phyloP scores from a whole-genome alignment of 2,113 vertebrate genomes.

The Carassius auratus region DNA sequence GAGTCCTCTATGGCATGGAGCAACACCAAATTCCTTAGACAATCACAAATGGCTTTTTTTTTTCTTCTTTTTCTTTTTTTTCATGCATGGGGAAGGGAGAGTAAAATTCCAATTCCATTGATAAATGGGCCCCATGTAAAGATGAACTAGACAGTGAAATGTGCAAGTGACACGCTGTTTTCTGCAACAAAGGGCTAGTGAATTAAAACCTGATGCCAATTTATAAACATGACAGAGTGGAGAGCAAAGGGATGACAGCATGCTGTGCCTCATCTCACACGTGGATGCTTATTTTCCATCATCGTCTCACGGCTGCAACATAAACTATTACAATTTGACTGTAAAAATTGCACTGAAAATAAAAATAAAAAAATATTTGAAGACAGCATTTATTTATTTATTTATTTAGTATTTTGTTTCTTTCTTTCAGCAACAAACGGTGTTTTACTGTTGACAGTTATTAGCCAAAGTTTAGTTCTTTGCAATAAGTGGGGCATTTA shows the following conservation, averaged over 20 bases:
- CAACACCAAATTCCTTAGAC: slow-evolving; percentile 3
- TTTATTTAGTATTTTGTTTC: neutral
- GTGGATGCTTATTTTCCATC: slow-evolving; percentile 8
- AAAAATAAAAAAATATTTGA: slow-evolving; percentile 1
- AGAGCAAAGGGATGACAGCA: slow-evolving; percentile 5
- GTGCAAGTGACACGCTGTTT: slow-evolving; percentile 9
- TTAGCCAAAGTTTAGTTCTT: neutral
- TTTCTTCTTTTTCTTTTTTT: slow-evolving; percentile 6
- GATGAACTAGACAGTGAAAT: slow-evolving; percentile 22
- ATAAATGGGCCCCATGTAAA: neutral
- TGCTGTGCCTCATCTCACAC: slow-evolving; percentile 26
- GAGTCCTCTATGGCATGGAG: slow-evolving; percentile 4
- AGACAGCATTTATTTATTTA: neutral
- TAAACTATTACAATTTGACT: slow-evolving; percentile 1
- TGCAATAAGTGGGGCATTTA: neutral
- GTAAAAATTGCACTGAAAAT: slow-evolving; percentile 7
- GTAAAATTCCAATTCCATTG: slow-evolving; percentile 29
- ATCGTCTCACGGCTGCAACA: slow-evolving; percentile 5
- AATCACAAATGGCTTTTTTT: slow-evolving; percentile 35
- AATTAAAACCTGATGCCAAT: slow-evolving; percentile 29
- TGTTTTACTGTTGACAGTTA: slow-evolving; percentile 1
- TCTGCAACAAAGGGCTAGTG: slow-evolving; percentile 37
- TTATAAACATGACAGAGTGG: slow-evolving; percentile 22
- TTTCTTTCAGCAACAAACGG: neutral
- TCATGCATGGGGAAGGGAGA: neutral